These are phyloP conservation scores for Athripsodes cinereus DNA, from an alignment of 2,888 invertebrate species.

Conservation along the genomic window DNA sequence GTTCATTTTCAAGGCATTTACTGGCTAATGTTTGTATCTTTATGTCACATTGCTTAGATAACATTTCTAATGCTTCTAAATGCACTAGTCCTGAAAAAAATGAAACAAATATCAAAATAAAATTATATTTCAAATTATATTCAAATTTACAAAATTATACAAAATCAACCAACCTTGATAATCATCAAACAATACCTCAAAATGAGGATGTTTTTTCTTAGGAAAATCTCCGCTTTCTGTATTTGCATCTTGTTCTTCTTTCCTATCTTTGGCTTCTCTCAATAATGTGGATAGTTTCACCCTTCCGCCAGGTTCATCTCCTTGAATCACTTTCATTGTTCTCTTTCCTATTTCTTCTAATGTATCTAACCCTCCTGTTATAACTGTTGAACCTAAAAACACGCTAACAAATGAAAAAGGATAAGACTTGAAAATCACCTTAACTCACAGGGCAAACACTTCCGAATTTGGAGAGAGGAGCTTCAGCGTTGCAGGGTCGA, in stretches of 20 bases:
- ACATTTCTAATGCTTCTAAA: constrained; percentile 85
- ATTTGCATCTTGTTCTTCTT: constrained; percentile 41
- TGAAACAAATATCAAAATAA: not conserved
- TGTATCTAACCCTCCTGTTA: constrained; percentile 78
- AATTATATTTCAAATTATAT: not conserved
- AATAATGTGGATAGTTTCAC: constrained; percentile 52
- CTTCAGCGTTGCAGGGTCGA: too few relatives aligned
- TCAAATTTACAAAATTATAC: not conserved
- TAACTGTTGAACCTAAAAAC: constrained; percentile 61
- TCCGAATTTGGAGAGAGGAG: too few relatives aligned
- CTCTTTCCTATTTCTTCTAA: constrained; percentile 91
- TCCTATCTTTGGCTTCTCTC: constrained; percentile 62
- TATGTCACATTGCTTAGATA: constrained; percentile 74
- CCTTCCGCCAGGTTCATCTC: constrained; percentile 47
- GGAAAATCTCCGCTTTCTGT: constrained; percentile 33
- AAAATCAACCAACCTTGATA: constrained; percentile 58
- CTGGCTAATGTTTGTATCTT: constrained; percentile 62
- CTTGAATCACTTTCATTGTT: constrained; percentile 81
- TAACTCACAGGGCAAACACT: too few relatives aligned
- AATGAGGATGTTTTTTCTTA: constrained; percentile 52
- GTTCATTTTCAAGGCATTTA: constrained; percentile 50
- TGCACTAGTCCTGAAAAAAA: constrained; percentile 64
- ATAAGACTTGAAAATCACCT: too few relatives aligned
- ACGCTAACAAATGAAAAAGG: too few relatives aligned
- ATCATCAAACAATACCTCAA: constrained; percentile 80